Base-by-base conservation (phyloP, 2,113 vertebrate genomes). In the Bagarius yarrelli region DNA sequence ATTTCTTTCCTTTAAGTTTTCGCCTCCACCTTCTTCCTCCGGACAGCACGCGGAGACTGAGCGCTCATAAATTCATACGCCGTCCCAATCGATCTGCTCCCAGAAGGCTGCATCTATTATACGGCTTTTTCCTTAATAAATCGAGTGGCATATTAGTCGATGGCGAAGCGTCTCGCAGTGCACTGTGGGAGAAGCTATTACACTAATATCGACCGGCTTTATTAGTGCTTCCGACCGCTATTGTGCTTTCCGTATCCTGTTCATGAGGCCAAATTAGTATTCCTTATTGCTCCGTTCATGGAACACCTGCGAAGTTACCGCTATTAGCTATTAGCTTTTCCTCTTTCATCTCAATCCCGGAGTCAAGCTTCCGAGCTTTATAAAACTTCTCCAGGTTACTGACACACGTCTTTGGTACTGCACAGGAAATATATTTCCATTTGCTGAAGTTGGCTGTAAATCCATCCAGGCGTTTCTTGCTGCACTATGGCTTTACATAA, bases 101-200 rank as follows among this genome's bases (percentile, higher is more conserved):
- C 66, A 71, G 53, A 72, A 67, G 74, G 44, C 44, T n/a, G 56
- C 72, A 81, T 50, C 63, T 56, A 81, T 63, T 63, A 84, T 77
- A 69, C 36, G 73, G 36, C n/a, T 74, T 81, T 84, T 77, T 78
- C 78, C 69, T 77, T 70, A 59, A 81, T 74, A 72, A 84, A 81
- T 34, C 25, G 36, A 52, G 61, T 61, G 67, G 32, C 57, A 40
- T 70, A 81, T 72, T 27, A 27, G 23, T 81, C 79, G 30, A 60
- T 47, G 34, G 9, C 1, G 56, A 80, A 52, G 11, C 78, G n/a
- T 47, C 32, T 69, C 56, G 52, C 71, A 40, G 59, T 55, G 61
- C 78, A 60, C 19, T 79, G 61, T 79, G 73, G 78, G 44, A 59
- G 80, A 57, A 8, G 53, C 80, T 74, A 72, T 81, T 75, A 73